These are phyloP conservation scores for Drosophila percnosoma DNA, from an alignment of 2,888 invertebrate genomes.

Conservation along the genomic window DNA sequence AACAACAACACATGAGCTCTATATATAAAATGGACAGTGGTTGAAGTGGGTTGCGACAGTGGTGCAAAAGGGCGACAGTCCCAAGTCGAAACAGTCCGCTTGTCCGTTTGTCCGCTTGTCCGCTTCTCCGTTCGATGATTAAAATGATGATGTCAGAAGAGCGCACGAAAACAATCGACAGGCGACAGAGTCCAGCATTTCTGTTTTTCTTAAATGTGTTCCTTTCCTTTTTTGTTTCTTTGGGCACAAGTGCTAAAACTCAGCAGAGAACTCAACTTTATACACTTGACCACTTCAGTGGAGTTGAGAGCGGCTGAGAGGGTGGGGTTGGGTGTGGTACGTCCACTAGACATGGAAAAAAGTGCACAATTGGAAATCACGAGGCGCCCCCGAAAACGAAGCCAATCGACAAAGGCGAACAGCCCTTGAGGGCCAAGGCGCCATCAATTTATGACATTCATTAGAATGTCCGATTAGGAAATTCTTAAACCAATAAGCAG, in stretches of 20 bases:
- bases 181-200: slow-evolving; percentile 9
- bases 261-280: slow-evolving; percentile 72
- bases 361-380: slow-evolving; percentile 73
- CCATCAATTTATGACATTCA: slow-evolving; percentile 85
- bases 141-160: slow-evolving; percentile 79
- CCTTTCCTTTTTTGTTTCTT: slow-evolving; percentile 6
- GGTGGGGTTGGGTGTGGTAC: not conserved
- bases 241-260: slow-evolving; percentile 67
- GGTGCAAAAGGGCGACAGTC: slow-evolving; percentile 7
- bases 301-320: slow-evolving; percentile 15
- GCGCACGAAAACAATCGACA: slow-evolving; percentile 19
- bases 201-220: slow-evolving; percentile 3
- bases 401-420: slow-evolving; percentile 73
- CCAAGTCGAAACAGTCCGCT: not conserved
- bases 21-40: slow-evolving; percentile 36
- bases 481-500: slow-evolving; percentile 76
- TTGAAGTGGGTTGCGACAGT: slow-evolving; percentile 20
- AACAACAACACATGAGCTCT: slow-evolving; percentile 34
- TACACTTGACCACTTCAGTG: slow-evolving; percentile 82
- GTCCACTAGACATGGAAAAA: slow-evolving; percentile 18
- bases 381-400: slow-evolving; percentile 74
- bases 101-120: slow-evolving; percentile 8
- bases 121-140: slow-evolving; percentile 61
- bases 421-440: slow-evolving; percentile 31
- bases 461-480: slow-evolving; percentile 84